Conservation (phyloP, 1,140 invertebrate species). For the Drosophila yakuba region DNA sequence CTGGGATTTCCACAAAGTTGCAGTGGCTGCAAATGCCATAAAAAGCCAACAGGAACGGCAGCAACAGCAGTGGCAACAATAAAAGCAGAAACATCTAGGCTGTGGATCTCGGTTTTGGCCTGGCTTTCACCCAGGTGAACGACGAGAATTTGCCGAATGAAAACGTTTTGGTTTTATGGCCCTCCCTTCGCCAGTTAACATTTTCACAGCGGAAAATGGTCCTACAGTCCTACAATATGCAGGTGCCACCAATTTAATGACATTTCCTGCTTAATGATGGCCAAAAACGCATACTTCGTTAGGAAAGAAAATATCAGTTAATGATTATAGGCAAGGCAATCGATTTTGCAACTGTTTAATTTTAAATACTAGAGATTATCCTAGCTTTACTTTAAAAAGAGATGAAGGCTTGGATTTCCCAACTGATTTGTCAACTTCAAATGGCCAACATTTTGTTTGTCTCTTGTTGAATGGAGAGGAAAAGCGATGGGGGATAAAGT, state of each 20-base stretch:
- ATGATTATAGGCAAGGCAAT: too few relatives aligned
- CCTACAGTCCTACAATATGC: slow-evolving; percentile 22
- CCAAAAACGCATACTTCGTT: not conserved
- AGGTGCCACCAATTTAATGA: slow-evolving; percentile 62
- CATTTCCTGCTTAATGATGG: slow-evolving; percentile 19
- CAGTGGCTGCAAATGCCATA: slow-evolving; percentile 72
- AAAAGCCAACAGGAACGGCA: slow-evolving; percentile 53
- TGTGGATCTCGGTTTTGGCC: slow-evolving; percentile 25
- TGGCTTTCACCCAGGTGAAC: slow-evolving; percentile 32
- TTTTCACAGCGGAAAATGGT: slow-evolving; percentile 58
- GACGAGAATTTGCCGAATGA: slow-evolving; percentile 50
- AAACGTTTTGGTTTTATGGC: slow-evolving; percentile 52
- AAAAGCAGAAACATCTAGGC: slow-evolving; percentile 41
- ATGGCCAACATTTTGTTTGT: slow-evolving; percentile 17
- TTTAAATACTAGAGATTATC: too few relatives aligned
- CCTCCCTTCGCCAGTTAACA: slow-evolving; percentile 59
- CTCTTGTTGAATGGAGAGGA: slow-evolving; percentile 5
- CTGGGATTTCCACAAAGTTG: slow-evolving; percentile 53
- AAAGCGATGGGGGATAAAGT: not conserved
- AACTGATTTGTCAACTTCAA: slow-evolving; percentile 13
- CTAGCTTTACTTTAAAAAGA: not conserved
- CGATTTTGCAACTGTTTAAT: too few relatives aligned
- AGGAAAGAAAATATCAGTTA: too few relatives aligned
- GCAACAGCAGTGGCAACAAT: slow-evolving; percentile 42
- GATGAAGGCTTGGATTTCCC: not conserved